Evolutionary conservation across 1,140 invertebrate species (phyloP), one percentile per base, ranked within the genome.

Genomic region (Macrosteles quadrilineatus): DNA sequence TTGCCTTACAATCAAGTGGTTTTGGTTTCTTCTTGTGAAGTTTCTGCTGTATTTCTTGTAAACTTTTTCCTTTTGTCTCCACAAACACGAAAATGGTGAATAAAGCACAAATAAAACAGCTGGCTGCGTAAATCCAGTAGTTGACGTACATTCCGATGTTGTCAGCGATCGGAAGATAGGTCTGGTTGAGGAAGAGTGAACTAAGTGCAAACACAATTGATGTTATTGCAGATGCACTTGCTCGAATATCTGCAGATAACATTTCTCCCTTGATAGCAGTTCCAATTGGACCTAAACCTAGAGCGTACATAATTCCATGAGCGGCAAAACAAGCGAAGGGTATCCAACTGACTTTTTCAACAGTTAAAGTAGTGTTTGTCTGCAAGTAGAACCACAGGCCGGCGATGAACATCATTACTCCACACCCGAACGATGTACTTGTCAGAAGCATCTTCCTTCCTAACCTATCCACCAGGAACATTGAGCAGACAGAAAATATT

Each of bases 41-140:
- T 40, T 40, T 6, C 6, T 40, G 6, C 36, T 40, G 36, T 9
- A 40, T 93, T 80, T 94, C 84, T 71, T 90, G 85, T 29, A 92
- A 83, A 57, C 85, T 87, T 80, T 91, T 89, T 17, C 90, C 90
- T 80, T 93, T 93, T 0, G 92, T 94, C 80, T 94, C 92, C 0
- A 91, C 91, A 11, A 94, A 84, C 69, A 88, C 83, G 55, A 80
- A 83, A 25, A 90, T 79, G 0, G 86, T 83, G 75, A 88, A 90
- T 0, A 27, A 9, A 21, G 45, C 12, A 47, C 90, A 85, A 0
- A 86, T 30, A 11, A 88, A 80, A 53, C 90, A 91, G 78, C 87
- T 87, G 1, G 83, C 83, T 11, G 88, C 83, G 77, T 96, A 96
- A 25, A 94, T 82, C 85, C 89, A 93, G 82, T 93, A 95, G 1